Base-by-base conservation (phyloP, 1,140 invertebrate species). In the Nasonia longicornis region DNA sequence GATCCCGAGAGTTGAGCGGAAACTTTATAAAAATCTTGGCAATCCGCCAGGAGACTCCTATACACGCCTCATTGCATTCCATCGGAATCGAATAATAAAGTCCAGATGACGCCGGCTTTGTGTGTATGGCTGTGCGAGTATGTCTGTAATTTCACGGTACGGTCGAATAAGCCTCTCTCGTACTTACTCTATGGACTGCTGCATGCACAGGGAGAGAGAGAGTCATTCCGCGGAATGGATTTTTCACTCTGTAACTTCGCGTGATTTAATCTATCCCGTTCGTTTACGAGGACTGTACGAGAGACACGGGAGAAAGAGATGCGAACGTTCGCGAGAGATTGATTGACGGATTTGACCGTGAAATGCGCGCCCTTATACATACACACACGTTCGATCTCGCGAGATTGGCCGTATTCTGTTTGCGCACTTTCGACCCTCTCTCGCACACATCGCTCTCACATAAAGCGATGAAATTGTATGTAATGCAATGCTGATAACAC, bases 81-180 rank as follows among this genome's bases (percentile, higher is more conserved):
- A 70, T 66, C 67, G 35, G 45, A 69, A 81, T 81, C 80, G 74
- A 81, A 81, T 81, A 77, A 81, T 81, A 81, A 81, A 81, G 75
- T 81, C 80, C 80, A 81, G 69, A 77, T 81, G 80, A 77, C 80
- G 80, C 64, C 45, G 26, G 26, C 1, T 35, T 45, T 38, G 66
- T 20, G 66, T 20, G 20, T 12, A 0, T 26, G 66, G 29, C 20
- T 7, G 52, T 7, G 16, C 1, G 20, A 4, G 52, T n/a, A 6
- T 58, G 16, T n/a, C 14, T 58, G 16, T 58, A 58, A 58, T 58
- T 58, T 69, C 10, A 29, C 66, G 66, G 26, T 14, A 12, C 66
- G 29, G 14, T 20, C 48, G 58, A 80, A 80, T 74, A 67, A 42
- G 38, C 8, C 10, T 72, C 71, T 72, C 52, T 52, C 69, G 69